These are phyloP conservation scores for Ophion costatus DNA, from an alignment of 2,888 invertebrate species.

Conservation along the genomic window DNA sequence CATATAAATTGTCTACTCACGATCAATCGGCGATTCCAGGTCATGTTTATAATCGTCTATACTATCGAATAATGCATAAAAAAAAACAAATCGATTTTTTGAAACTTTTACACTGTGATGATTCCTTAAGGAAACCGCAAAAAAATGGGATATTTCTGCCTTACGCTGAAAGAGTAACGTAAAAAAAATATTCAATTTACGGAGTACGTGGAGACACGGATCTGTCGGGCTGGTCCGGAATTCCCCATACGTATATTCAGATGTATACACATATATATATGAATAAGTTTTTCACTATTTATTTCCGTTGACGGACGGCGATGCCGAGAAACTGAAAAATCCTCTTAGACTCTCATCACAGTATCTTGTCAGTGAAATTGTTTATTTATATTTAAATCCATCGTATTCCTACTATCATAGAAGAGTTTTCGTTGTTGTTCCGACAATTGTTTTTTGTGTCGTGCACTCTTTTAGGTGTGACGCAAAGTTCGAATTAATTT, in stretches of 20 bases:
- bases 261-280: background rate
- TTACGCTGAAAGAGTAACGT: background rate
- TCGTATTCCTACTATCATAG: slow-evolving; percentile 55
- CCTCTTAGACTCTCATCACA: slow-evolving; percentile 43
- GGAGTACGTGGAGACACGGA: background rate
- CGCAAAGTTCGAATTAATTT: slow-evolving; percentile 18
- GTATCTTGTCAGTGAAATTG: slow-evolving; percentile 45
- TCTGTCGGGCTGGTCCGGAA: background rate
- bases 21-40: too few species aligned
- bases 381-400: slow-evolving; percentile 10
- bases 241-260: background rate
- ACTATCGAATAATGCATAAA: too few species aligned
- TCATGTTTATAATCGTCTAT: too few species aligned
- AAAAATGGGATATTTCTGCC: background rate
- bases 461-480: background rate
- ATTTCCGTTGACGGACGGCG: slow-evolving; percentile 7
- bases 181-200: background rate
- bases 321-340: slow-evolving; percentile 18
- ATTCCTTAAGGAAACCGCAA: background rate
- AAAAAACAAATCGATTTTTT: too few species aligned
- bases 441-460: background rate
- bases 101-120: too few species aligned
- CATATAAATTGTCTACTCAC: too few species aligned
- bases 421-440: slow-evolving; percentile 36
- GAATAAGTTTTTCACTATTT: slow-evolving; percentile 4